phyloP scores from a whole-genome alignment of 2,888 invertebrate genomes.

The Orthonychiurus folsomi region DNA sequence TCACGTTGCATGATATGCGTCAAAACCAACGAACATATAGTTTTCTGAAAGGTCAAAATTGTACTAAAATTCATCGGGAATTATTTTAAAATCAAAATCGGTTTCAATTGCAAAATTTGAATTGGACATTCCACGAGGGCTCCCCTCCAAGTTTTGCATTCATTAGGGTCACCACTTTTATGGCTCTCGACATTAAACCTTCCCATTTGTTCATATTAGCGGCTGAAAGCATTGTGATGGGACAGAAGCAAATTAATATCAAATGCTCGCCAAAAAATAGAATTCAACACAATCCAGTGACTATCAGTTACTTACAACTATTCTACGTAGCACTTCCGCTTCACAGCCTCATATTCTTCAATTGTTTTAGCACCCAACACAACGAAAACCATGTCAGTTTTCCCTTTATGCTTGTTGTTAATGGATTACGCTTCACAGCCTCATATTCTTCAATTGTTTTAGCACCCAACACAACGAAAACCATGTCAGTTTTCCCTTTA shows the following conservation, averaged over 20 bases:
- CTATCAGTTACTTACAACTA: constrained; percentile 26
- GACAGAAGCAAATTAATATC: constrained; percentile 22
- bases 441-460: too few relatives aligned
- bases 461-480: too few relatives aligned
- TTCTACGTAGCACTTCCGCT: constrained; percentile 46
- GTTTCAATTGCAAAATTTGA: too few relatives aligned
- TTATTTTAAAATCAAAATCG: too few relatives aligned
- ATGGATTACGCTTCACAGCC: too few relatives aligned
- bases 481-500: constrained; percentile 41
- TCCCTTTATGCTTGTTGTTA: too few relatives aligned
- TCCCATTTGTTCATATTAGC: constrained; percentile 27
- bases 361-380: constrained; percentile 47
- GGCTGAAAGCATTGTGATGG: constrained; percentile 36
- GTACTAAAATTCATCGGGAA: too few relatives aligned
- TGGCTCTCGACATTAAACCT: constrained; percentile 29
- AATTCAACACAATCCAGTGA: too few relatives aligned
- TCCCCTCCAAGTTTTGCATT: constrained; percentile 63
- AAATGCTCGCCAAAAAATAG: too few relatives aligned
- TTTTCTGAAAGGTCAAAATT: too few relatives aligned
- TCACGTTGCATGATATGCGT: constrained; percentile 23
- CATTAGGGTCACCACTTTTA: not conserved
- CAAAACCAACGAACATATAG: constrained; percentile 40
- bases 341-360: constrained; percentile 49
- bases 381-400: too few relatives aligned
- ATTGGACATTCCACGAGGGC: constrained; percentile 69